Conservation (phyloP, 2,797 vertebrate genomes). For the Sardinella longiceps region DNA sequence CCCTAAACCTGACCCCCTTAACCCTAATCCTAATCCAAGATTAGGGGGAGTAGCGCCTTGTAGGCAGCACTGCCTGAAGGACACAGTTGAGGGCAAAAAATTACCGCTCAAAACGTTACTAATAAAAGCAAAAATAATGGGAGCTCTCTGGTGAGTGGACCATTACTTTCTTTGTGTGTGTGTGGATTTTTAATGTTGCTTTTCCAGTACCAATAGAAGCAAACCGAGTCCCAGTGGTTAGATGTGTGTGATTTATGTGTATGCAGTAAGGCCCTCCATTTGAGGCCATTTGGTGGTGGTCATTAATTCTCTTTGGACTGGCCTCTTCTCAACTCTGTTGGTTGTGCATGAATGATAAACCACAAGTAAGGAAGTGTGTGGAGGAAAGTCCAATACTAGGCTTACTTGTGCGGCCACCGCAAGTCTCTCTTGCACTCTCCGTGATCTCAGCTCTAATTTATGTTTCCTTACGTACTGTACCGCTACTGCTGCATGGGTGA, state of each 20-base stretch:
- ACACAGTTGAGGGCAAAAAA: no score
- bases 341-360: background rate
- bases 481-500: background rate
- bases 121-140: no score
- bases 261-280: background rate
- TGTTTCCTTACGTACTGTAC: no score
- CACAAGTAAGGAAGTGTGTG: background rate
- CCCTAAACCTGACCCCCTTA: no score
- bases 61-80: no score
- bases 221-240: background rate
- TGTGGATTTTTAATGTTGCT: no score
- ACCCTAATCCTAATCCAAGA: no score
- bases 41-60: no score
- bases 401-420: background rate
- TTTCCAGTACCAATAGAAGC: background rate
- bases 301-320: background rate
- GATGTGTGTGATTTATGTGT: background rate
- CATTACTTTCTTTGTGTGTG: no score
- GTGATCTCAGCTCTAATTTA: background rate
- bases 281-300: background rate
- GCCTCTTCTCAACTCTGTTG: background rate
- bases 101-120: no score
- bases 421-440: background rate
- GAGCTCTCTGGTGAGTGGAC: no score
- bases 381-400: background rate